Percentiles rank a stretch among this genome's conserved stretches.
Evolutionary conservation across 2,888 invertebrate species (phyloP).

Genomic region (Heliconius erato): DNA sequence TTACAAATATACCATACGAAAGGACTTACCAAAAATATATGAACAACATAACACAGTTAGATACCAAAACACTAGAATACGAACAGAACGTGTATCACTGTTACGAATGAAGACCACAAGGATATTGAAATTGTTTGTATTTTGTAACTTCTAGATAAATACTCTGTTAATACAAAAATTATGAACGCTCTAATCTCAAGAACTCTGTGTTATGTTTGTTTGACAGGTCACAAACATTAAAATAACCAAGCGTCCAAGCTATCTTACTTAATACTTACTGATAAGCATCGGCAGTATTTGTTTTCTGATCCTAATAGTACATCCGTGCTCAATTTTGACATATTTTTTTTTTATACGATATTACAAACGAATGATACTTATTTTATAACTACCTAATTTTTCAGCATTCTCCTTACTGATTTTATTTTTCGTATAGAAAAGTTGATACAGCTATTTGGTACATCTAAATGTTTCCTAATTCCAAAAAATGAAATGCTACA

Average conservation of each 20-base stretch:
- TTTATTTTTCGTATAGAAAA: constrained; percentile 82
- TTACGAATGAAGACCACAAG: constrained; percentile 85
- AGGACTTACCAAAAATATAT: constrained; percentile 68
- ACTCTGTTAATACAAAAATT: constrained; percentile 73
- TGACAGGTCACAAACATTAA: constrained; percentile 53
- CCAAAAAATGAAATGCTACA: constrained; percentile 83
- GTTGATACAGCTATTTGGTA: constrained; percentile 85
- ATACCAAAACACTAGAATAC: constrained; percentile 70
- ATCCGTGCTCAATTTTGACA: constrained; percentile 82
- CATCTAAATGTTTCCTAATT: constrained; percentile 82
- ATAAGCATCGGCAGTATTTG: constrained; percentile 81
- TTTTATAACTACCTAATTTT: constrained; percentile 80
- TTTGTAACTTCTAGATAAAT: constrained; percentile 58
- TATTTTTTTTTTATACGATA: constrained; percentile 69
- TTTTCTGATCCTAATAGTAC: constrained; percentile 81
- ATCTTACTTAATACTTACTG: constrained; percentile 70
- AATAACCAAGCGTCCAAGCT: constrained; percentile 65
- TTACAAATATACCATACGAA: constrained; percentile 83
- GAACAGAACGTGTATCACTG: constrained; percentile 82
- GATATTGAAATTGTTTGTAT: constrained; percentile 79
- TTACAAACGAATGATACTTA: constrained; percentile 80
- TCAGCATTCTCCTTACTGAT: constrained; percentile 80
- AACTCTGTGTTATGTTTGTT: constrained; percentile 54
- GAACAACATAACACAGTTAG: constrained; percentile 66
- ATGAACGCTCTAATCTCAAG: constrained; percentile 62